A percentile compares a stretch with the other conserved stretches of the same genome.
These are phyloP conservation scores for Stenolophus ochropezus DNA, from an alignment of 2,888 invertebrate species.

Conservation along the genomic window DNA sequence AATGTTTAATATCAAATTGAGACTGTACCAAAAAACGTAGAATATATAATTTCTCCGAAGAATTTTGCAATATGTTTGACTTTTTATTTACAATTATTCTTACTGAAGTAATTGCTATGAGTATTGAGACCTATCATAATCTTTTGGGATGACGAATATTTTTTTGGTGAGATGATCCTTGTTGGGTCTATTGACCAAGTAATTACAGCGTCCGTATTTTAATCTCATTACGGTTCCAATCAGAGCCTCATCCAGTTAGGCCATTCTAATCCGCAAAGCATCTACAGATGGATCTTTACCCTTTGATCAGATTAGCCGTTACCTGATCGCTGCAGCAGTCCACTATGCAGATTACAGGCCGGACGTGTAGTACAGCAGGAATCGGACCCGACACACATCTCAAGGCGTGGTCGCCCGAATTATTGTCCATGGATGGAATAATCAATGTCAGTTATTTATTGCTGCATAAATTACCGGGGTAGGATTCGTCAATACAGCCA, in stretches of 20 bases:
- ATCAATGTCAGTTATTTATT: conserved; percentile 52
- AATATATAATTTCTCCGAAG: no score
- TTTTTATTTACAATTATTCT: no score
- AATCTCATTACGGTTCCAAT: background rate
- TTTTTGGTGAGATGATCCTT: no score
- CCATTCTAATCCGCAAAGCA: background rate
- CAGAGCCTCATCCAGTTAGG: background rate
- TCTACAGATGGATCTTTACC: conserved; percentile 19
- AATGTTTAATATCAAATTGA: no score
- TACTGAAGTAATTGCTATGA: no score
- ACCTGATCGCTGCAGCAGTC: conserved; percentile 12
- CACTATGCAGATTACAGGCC: conserved; percentile 18
- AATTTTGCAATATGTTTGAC: no score
- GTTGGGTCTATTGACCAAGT: no score
- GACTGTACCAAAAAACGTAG: no score
- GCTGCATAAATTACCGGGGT: background rate
- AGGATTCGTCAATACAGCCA: no score
- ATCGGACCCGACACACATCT: conserved; percentile 11
- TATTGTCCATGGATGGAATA: conserved; percentile 47
- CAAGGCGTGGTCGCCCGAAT: conserved; percentile 22
- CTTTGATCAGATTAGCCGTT: conserved; percentile 1
- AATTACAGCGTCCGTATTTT: no score
- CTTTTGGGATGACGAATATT: no score
- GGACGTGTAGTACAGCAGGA: background rate
- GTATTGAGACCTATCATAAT: no score